Base-by-base conservation (phyloP, 2,888 invertebrate species). In the Acholoe squamosa region DNA sequence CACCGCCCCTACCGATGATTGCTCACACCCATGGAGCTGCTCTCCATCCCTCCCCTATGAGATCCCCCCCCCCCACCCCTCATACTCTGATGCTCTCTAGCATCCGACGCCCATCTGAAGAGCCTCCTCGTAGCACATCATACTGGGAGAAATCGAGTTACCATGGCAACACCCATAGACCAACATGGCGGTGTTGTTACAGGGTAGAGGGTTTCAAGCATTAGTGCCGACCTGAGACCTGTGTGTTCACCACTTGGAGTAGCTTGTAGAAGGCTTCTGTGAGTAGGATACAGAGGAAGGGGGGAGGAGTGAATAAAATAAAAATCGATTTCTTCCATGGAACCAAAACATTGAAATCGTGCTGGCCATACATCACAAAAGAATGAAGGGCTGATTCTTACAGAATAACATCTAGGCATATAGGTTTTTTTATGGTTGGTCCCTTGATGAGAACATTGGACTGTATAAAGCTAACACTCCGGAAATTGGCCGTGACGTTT, bases 81-180 rank as follows among this genome's bases (percentile, higher is more conserved):
- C 3, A 1, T 19, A 19, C n/a, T 19, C 22, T 19, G 61, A 1
- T 61, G 61, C 61, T n/a, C 19, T 61, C 61, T n/a, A 19, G 19
- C 61, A 61, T n/a, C 61, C 61, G 22, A 71, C 71, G 71, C 25
- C 71, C 28, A 16, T n/a, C 61, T 61, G 22, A 61, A 61, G 61
- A 61, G 61, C 28, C 0, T 71, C 71, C 61, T n/a, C 71, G n/a
- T 28, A 14, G 28, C 71, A 71, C 71, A 28, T 22, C 71, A 25
- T 71, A 25, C 71, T 71, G 16, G 71, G 28, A 71, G 71, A 71
- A n/a, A 71, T 71, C 31, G 71, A 25, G 71, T 71, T 71, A 71
- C 71, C 71, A 71, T 71, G 71, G 71, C 71, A 71, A 71, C 71
- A 71, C 31, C 71, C 7, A 43, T 43, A 71, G 31, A 28, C 3